Percentiles rank a stretch among this genome's conserved stretches.
Conservation (phyloP, 2,888 invertebrate species). For the Trichogramma dendrolimi region DNA sequence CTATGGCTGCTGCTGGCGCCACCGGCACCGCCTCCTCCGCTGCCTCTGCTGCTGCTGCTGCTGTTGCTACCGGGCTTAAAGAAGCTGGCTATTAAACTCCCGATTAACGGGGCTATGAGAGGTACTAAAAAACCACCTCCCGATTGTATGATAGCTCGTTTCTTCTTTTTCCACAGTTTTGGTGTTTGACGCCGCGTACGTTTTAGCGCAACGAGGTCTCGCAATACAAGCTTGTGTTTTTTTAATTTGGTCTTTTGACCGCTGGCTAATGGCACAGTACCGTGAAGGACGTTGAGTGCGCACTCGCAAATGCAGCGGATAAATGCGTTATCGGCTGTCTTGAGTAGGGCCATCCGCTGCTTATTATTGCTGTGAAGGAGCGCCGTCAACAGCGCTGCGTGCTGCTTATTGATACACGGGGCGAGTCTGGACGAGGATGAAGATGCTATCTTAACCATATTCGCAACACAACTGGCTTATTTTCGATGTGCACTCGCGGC, state of each 20-base stretch:
- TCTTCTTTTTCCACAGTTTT: neutral
- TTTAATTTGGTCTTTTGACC: neutral
- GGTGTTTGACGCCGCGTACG: neutral
- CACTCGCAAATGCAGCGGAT: constrained; percentile 11
- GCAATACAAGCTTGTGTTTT: constrained; percentile 1
- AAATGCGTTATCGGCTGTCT: neutral
- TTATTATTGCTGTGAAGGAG: neutral
- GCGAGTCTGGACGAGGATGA: too few relatives aligned
- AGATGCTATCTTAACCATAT: neutral
- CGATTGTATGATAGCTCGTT: neutral
- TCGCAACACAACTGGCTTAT: neutral
- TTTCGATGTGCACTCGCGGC: too few relatives aligned
- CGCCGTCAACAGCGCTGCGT: neutral
- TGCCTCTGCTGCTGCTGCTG: too few relatives aligned
- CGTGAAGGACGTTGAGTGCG: too few relatives aligned
- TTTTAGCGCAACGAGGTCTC: neutral
- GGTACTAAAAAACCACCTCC: neutral
- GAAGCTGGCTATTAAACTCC: neutral
- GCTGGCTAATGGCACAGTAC: neutral
- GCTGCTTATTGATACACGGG: neutral
- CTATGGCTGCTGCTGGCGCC: too few relatives aligned
- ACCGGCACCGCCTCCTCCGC: too few relatives aligned
- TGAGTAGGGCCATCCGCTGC: neutral
- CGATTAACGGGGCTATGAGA: neutral
- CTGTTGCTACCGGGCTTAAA: too few relatives aligned